phyloP scores from a whole-genome alignment of 2,797 vertebrate genomes.

The Todus mexicanus region DNA sequence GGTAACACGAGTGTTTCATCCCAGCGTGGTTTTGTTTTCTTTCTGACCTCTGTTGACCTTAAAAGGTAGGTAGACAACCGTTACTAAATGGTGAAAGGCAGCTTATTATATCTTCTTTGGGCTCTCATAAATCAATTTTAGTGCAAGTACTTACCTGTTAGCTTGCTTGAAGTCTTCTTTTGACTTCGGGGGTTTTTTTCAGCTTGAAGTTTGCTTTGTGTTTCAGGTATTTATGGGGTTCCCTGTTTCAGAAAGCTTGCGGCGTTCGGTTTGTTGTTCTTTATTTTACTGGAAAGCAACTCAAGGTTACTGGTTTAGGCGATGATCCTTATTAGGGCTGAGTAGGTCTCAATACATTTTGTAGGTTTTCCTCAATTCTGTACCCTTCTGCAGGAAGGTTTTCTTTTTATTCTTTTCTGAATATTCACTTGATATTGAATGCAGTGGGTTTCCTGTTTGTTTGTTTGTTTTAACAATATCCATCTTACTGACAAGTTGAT shows the following conservation, averaged over 20 bases:
- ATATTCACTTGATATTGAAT: not conserved
- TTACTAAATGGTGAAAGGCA: not conserved
- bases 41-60: not conserved
- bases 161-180: not conserved
- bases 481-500: not conserved
- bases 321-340: not conserved
- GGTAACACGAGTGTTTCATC: not conserved
- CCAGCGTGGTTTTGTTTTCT: not conserved
- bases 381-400: not conserved
- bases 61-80: not conserved
- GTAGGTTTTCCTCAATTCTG: not conserved
- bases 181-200: not conserved
- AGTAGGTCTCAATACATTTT: not conserved
- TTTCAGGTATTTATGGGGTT: not conserved
- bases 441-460: not conserved
- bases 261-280: too few relatives aligned
- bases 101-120: not conserved
- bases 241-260: not conserved
- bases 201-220: not conserved
- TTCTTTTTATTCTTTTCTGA: not conserved
- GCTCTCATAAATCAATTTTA: not conserved
- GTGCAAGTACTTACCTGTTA: not conserved
- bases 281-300: not conserved
- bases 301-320: not conserved
- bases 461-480: not conserved